Conservation (phyloP, 2,113 vertebrate species). For the Anseranas semipalmata region DNA sequence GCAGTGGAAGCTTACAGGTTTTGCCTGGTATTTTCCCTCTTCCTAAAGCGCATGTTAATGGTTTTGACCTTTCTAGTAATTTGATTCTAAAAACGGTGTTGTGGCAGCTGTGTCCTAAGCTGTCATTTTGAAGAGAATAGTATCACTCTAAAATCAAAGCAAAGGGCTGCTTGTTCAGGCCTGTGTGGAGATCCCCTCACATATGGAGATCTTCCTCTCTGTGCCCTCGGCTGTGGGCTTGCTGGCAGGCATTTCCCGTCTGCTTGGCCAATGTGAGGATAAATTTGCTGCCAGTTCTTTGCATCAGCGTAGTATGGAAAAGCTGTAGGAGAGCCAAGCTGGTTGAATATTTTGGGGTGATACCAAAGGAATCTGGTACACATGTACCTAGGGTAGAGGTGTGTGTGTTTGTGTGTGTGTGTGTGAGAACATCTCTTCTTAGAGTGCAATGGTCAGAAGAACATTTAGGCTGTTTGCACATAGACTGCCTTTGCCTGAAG, state of each 20-base stretch:
- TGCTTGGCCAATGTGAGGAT: background rate
- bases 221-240: background rate
- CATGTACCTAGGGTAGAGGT: background rate
- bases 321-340: background rate
- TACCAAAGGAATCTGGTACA: background rate
- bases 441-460: background rate
- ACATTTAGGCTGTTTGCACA: background rate
- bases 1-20: background rate
- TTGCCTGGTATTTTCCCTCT: constrained; percentile 57
- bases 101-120: constrained; percentile 33
- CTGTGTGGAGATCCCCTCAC: background rate
- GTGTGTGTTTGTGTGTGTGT: fast-evolving
- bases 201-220: background rate
- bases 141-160: constrained; percentile 26
- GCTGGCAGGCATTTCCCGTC: background rate
- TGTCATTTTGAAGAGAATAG: constrained; percentile 39
- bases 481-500: background rate
- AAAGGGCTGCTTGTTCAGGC: background rate
- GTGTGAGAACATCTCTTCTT: background rate
- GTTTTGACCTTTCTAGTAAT: constrained; percentile 76
- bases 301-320: background rate
- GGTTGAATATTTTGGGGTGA: background rate
- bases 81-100: constrained; percentile 55
- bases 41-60: constrained; percentile 45
- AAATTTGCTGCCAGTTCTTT: background rate